A percentile compares a stretch with the other conserved stretches of the same genome.
These are phyloP conservation scores for Malthinus seriepunctatus DNA, from an alignment of 2,888 invertebrate species.

Conservation along the genomic window DNA sequence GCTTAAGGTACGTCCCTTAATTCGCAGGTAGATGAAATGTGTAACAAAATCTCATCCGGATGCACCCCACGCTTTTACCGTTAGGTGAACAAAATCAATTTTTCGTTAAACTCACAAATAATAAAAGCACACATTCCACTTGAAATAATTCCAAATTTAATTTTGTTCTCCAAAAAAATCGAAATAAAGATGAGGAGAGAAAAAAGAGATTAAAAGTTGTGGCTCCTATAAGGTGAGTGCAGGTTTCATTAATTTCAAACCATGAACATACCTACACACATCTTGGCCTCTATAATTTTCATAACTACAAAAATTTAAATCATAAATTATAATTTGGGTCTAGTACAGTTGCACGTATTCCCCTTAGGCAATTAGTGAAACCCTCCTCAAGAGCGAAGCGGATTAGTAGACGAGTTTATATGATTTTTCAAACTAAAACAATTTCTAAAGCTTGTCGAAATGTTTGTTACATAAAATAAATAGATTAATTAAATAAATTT, in stretches of 20 bases:
- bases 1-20: slow-evolving; percentile 11
- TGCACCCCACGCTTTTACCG: slow-evolving; percentile 15
- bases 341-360: slow-evolving; percentile 29
- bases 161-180: not conserved
- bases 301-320: slow-evolving; percentile 34
- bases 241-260: slow-evolving; percentile 22
- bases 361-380: slow-evolving; percentile 21
- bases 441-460: no score
- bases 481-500: no score
- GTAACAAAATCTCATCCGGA: slow-evolving; percentile 8
- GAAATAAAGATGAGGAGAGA: not conserved
- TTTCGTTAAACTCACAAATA: not conserved
- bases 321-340: slow-evolving; percentile 34
- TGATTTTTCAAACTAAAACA: no score
- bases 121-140: not conserved
- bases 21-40: slow-evolving; percentile 22
- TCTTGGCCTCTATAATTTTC: slow-evolving; percentile 30
- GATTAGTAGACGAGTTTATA: no score
- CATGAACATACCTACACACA: slow-evolving; percentile 22
- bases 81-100: slow-evolving; percentile 17
- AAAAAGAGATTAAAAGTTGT: not conserved
- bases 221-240: slow-evolving; percentile 7
- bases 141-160: not conserved
- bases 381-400: slow-evolving; percentile 8
- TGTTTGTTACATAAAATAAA: no score